Base-by-base conservation (phyloP, 2,888 invertebrate genomes). In the Heliothis peltigera region DNA sequence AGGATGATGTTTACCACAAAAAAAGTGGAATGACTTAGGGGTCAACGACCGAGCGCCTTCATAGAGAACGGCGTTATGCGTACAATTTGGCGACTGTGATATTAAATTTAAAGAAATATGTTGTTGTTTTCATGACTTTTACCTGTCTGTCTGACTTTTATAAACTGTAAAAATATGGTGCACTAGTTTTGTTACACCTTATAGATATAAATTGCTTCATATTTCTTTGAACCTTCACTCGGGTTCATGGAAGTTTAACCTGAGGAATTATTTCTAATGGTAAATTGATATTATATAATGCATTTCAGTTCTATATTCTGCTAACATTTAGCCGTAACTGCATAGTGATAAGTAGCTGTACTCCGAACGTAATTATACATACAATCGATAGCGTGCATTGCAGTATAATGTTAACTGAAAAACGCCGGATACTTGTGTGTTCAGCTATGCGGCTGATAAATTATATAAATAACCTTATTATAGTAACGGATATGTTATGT, bases 341-440 rank as follows among this genome's bases (percentile, higher is more conserved):
- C 53, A 46, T 25, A 22, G 25, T 54, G 35, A 44, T 56, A 28
- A 44, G 42, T 21, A 42, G 8, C n/a, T 57, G 64, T 65, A 55
- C 56, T 67, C 44, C 58, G 49, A 58, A 39, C 6, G 42, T 55
- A 68, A 74, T 78, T 68, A 68, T 57, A 55, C 51, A 68, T 57
- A 55, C 51, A 78, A 78, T 80, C 78, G 64, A 80, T 78, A 80
- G 58, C 52, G 51, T 78, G 78, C 78, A 78, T 48, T 78, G 81
- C 81, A 70, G 81, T 60, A 43, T 48, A 62, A 62, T 74, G 58
- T 52, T 53, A 25, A 1, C 51, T 25, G 57, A 51, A 75, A 70
- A 54, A 55, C 42, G 2, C 22, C 44, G 48, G 28, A 35, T 7
- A 52, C 42, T 44, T 15, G 46, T 49, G 15, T 28, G 21, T 74